These are phyloP conservation scores for Arbacia lixula DNA, from an alignment of 53 echinoderm and acorn worm genomes.

Conservation along the genomic window DNA sequence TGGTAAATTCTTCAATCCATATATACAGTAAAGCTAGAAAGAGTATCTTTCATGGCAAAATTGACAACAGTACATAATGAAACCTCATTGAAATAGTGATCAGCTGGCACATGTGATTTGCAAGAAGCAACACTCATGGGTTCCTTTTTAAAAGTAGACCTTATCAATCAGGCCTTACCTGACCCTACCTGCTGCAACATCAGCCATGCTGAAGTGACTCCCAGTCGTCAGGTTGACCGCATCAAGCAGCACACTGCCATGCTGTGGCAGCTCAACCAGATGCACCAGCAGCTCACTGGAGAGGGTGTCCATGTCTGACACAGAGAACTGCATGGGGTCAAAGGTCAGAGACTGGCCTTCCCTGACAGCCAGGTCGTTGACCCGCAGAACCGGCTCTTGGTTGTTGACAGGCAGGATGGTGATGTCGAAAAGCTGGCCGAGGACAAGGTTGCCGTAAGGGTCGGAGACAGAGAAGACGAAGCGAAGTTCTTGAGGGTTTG, in stretches of 20 bases:
- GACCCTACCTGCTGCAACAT: conserved; percentile 76
- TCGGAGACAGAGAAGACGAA: conserved; percentile 91
- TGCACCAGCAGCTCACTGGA: conserved; percentile 65
- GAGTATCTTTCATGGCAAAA: too few species aligned
- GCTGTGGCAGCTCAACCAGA: conserved; percentile 51
- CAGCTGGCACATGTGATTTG: too few species aligned
- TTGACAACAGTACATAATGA: not conserved
- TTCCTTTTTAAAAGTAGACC: too few species aligned
- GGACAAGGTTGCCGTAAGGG: conserved; percentile 80
- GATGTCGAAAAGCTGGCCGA: conserved; percentile 82
- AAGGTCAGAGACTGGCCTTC: conserved; percentile 82
- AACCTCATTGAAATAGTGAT: too few species aligned
- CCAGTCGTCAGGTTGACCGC: conserved; percentile 72
- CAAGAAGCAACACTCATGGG: too few species aligned
- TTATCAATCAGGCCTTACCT: conserved; percentile 68
- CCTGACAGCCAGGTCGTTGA: conserved; percentile 74
- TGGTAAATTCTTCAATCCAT: too few species aligned
- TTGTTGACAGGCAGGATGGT: conserved; percentile 92
- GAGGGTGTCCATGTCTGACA: conserved; percentile 89
- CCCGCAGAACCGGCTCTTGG: conserved; percentile 80
- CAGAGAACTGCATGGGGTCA: conserved; percentile 69
- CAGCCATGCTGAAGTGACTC: conserved; percentile 73
- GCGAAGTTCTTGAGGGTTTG: conserved; percentile 62
- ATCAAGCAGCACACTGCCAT: conserved; percentile 68
- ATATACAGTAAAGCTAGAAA: too few species aligned